Conservation (phyloP, 1,140 invertebrate genomes). For the Drosophila mayri region DNA sequence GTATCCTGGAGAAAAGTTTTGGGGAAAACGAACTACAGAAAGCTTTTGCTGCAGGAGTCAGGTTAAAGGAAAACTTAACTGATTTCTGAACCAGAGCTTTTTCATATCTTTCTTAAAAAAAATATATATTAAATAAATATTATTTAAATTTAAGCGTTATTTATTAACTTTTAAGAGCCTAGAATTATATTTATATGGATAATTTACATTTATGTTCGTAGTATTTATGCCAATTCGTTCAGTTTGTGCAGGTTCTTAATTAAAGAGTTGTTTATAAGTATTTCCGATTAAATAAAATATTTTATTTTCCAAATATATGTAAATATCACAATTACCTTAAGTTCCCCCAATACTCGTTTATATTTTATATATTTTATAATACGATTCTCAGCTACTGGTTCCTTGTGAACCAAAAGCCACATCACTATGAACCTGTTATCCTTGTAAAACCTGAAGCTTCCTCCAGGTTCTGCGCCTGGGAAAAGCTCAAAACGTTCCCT, state of each 20-base stretch:
- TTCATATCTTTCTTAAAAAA: neutral
- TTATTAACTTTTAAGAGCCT: too few relatives aligned
- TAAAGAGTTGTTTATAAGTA: neutral
- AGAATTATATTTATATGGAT: too few relatives aligned
- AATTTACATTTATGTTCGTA: too few relatives aligned
- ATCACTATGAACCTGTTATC: neutral
- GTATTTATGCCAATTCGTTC: too few relatives aligned
- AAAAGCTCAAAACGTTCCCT: neutral
- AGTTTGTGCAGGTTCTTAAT: too few relatives aligned
- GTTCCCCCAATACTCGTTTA: neutral
- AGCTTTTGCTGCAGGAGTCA: neutral
- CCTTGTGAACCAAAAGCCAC: neutral
- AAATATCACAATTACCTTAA: neutral
- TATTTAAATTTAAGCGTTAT: too few relatives aligned
- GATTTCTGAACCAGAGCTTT: neutral
- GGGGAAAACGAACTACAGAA: neutral
- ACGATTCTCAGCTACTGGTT: neutral
- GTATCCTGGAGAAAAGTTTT: neutral
- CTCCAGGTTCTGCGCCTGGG: neutral
- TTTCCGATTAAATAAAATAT: neutral
- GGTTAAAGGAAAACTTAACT: too few relatives aligned
- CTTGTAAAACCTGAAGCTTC: conserved; percentile 1
- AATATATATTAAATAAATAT: neutral
- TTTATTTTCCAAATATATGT: neutral
- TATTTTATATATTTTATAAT: neutral